phyloP scores from a whole-genome alignment of 2,797 vertebrate genomes.

The Channallabes apus region DNA sequence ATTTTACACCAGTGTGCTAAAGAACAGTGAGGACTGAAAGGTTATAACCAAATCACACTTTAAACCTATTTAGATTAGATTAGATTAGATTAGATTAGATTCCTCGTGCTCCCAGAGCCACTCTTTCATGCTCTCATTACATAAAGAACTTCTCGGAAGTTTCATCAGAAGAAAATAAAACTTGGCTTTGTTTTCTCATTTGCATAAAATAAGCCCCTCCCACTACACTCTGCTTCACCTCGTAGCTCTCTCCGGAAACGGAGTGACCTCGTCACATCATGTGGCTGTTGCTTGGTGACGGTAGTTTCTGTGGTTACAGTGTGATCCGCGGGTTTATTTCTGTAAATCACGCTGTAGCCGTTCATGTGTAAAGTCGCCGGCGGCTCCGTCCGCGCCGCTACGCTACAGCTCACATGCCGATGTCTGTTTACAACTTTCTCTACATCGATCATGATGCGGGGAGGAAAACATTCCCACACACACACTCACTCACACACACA shows the following conservation, averaged over 20 bases:
- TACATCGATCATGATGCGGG: slow-evolving; percentile 10
- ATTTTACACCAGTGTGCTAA: not conserved
- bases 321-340: not conserved
- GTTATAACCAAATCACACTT: not conserved
- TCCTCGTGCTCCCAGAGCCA: too few species aligned
- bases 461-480: not conserved
- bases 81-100: too few species aligned
- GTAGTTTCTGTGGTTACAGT: not conserved
- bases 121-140: too few species aligned
- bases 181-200: not conserved
- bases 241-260: not conserved
- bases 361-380: not conserved
- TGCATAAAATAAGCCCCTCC: not conserved
- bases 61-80: too few species aligned
- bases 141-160: too few species aligned
- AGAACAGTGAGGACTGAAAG: not conserved
- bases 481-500: too few species aligned
- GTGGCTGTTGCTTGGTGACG: not conserved
- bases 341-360: slow-evolving; percentile 2
- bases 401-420: not conserved
- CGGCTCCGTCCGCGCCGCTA: not conserved
- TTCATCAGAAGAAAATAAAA: not conserved
- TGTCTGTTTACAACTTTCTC: not conserved
- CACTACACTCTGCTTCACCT: not conserved
- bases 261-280: not conserved